A percentile compares a stretch with the other conserved stretches of the same genome.
Evolutionary conservation across 2,888 invertebrate genomes (phyloP).

Genomic region (Pollenia amentaria): DNA sequence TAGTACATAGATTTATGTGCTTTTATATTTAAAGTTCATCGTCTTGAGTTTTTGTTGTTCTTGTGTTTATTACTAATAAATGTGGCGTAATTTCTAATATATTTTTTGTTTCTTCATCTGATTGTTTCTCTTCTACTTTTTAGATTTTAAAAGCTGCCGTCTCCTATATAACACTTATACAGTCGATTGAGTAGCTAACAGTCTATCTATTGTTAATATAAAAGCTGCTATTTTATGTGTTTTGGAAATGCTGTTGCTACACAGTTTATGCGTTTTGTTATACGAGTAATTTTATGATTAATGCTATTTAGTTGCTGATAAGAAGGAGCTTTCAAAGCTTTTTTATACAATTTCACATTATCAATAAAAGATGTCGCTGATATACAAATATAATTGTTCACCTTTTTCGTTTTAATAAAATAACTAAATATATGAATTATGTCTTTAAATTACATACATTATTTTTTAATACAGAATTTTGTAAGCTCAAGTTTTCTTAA

Average conservation of each 20-base stretch:
- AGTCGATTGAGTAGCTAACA: constrained; percentile 78
- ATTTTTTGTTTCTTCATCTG: neutral
- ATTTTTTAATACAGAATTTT: no score
- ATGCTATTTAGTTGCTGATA: neutral
- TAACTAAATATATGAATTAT: neutral
- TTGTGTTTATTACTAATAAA: constrained; percentile 38
- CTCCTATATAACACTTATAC: constrained; percentile 81
- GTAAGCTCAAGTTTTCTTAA: no score
- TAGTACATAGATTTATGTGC: constrained; percentile 36
- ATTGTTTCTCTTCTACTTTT: neutral
- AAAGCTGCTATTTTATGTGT: constrained; percentile 12
- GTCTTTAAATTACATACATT: no score
- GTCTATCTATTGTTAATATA: neutral
- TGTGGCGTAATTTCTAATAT: constrained; percentile 11
- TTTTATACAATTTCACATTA: neutral
- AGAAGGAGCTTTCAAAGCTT: constrained; percentile 52
- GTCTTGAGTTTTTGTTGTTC: constrained; percentile 25
- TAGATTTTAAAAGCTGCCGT: constrained; percentile 80
- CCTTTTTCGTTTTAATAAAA: neutral
- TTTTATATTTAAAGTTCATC: neutral
- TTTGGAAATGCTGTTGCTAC: neutral
- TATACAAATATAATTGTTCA: neutral
- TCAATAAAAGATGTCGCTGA: constrained; percentile 60
- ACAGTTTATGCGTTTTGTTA: neutral
- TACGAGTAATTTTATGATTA: neutral